Base-by-base conservation (phyloP, 2,113 vertebrate genomes). In the Pterocles orientalis region DNA sequence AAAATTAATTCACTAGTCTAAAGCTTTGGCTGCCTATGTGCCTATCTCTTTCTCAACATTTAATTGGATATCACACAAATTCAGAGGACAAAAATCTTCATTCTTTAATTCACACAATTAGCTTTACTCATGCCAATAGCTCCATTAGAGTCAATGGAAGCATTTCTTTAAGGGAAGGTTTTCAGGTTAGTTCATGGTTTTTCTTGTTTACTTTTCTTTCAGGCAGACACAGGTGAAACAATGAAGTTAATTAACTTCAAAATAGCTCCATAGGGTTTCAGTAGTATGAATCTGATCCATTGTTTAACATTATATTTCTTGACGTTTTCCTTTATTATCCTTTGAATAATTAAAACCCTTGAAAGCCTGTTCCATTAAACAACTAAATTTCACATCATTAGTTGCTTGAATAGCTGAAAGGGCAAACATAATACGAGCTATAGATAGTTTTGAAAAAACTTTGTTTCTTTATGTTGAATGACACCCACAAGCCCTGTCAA, bases 331-430 rank as follows among this genome's bases (percentile, higher is more conserved):
- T 95, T 95, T 92, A 69, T 86, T 70, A 88, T 79, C 14, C 25
- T 86, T 70, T 93, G 48, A 95, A 95, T 96, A 95, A 89, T 93
- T 77, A 86, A 90, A 94, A 62, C 18, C 36, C 48, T 61, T 61
- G 61, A 94, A 95, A 84, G 29, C 13, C 28, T 86, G n/a, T 45
- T 65, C 41, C 43, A 81, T 93, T 86, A 86, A 96, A 90, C 51
- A 84, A 78, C 57, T 82, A 93, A 84, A 39, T 51, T 92, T 65
- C 36, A 53, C 65, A 61, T 39, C 4, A 13, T 88, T 82, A 82
- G 48, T 69, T 95, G 36, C 76, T 69, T 82, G 31, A 78, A 34
- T 31, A 94, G 62, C 36, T 83, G 72, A 95, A 94, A 95, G 47
- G 51, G 33, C 69, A 93, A 93, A n/a, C 39, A 56, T 31, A 70